These are phyloP conservation scores for Zosterops lateralis DNA, from an alignment of 2,113 vertebrate species.

Conservation along the genomic window DNA sequence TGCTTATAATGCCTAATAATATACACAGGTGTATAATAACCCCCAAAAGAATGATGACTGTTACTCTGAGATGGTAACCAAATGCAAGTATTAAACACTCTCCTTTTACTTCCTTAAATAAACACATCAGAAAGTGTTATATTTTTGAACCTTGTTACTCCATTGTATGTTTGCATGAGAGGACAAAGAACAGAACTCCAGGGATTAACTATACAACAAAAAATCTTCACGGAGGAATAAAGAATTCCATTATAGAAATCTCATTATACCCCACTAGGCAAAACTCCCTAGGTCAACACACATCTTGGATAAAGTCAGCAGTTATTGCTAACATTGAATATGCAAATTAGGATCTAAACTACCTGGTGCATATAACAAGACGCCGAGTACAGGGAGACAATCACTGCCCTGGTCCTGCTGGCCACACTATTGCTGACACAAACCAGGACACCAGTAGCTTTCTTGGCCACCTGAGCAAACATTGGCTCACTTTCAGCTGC, in stretches of 20 bases:
- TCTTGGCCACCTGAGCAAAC: neutral
- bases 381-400: accelerated
- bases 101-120: neutral
- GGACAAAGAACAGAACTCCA: neutral
- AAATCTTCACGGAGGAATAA: neutral
- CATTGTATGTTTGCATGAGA: neutral
- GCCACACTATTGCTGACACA: neutral
- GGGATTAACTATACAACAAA: neutral
- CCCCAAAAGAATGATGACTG: neutral
- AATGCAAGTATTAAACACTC: neutral
- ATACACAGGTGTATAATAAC: neutral
- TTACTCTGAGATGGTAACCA: neutral
- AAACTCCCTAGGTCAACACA: neutral
- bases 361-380: neutral
- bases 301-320: neutral
- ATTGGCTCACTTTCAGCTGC: accelerated
- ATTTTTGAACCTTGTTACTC: neutral
- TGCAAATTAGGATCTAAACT: neutral
- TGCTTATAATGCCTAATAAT: neutral
- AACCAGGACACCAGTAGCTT: neutral
- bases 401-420: neutral
- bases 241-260: neutral
- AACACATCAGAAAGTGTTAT: neutral
- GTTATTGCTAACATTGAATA: neutral
- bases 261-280: neutral